Conservation (phyloP, 2,113 vertebrate genomes). For the Illadopsis cleaveri region DNA sequence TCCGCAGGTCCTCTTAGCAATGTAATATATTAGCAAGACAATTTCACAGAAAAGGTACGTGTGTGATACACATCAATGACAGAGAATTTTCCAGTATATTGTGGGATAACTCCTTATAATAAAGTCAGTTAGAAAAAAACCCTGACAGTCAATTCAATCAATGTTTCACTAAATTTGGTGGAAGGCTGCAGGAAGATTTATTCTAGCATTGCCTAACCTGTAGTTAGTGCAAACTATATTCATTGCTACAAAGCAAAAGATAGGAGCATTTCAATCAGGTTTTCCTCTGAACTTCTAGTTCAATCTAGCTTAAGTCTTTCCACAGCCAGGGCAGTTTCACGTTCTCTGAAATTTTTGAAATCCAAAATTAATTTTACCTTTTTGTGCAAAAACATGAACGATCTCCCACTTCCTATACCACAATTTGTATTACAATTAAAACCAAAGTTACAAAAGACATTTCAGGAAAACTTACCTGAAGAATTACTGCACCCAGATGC, state of each 20-base stretch:
- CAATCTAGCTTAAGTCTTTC: background rate
- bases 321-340: background rate
- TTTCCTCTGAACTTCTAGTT: background rate
- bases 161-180: fast-evolving
- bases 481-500: background rate
- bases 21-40: background rate
- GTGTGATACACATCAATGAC: background rate
- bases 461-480: background rate
- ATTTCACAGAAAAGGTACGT: background rate
- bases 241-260: background rate
- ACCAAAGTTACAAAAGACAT: background rate
- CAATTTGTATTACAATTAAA: background rate
- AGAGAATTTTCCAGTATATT: background rate
- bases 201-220: background rate
- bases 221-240: background rate
- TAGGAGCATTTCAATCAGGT: background rate
- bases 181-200: background rate
- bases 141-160: background rate
- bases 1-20: background rate
- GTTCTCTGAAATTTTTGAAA: background rate
- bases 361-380: background rate
- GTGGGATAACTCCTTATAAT: background rate
- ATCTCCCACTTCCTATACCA: background rate
- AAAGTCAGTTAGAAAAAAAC: background rate
- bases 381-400: background rate